Conservation (phyloP, 2,113 vertebrate species). For the Syrmaticus mikado region DNA sequence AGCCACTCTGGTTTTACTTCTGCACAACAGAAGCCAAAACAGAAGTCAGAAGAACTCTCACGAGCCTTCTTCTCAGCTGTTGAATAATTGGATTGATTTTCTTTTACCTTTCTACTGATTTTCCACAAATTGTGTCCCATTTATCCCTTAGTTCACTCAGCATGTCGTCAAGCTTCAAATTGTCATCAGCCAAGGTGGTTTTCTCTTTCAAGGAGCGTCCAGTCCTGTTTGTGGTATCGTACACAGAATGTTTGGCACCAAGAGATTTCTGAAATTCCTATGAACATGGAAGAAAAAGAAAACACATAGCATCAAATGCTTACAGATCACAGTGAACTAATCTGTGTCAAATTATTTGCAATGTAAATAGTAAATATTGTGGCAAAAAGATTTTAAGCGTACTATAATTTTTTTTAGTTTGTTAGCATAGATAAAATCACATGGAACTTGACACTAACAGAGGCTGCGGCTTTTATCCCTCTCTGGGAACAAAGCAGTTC, state of each 20-base stretch:
- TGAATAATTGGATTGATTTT: not conserved
- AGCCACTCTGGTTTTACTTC: not conserved
- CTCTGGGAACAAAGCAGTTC: not conserved
- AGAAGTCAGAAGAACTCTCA: not conserved
- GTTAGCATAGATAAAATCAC: not conserved
- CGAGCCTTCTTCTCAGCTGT: not conserved
- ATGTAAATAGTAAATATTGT: not conserved
- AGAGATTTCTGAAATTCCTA: constrained; percentile 97
- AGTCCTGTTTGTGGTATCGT: constrained; percentile 92
- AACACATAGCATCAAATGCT: not conserved
- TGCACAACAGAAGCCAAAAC: not conserved
- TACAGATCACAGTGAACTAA: not conserved
- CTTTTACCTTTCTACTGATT: constrained; percentile 94
- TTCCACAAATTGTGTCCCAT: constrained; percentile 98
- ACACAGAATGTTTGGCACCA: constrained; percentile 96
- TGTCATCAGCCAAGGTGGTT: constrained; percentile 91
- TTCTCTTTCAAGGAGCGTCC: constrained; percentile 96
- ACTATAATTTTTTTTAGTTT: not conserved
- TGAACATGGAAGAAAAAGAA: not conserved
- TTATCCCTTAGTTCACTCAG: constrained; percentile 96
- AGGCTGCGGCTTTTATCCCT: not conserved
- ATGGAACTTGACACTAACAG: not conserved
- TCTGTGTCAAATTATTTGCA: not conserved
- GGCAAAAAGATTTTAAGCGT: not conserved
- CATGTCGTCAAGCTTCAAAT: constrained; percentile 95